Conservation (phyloP, 2,797 vertebrate genomes). For the Lithobates sylvaticus region DNA sequence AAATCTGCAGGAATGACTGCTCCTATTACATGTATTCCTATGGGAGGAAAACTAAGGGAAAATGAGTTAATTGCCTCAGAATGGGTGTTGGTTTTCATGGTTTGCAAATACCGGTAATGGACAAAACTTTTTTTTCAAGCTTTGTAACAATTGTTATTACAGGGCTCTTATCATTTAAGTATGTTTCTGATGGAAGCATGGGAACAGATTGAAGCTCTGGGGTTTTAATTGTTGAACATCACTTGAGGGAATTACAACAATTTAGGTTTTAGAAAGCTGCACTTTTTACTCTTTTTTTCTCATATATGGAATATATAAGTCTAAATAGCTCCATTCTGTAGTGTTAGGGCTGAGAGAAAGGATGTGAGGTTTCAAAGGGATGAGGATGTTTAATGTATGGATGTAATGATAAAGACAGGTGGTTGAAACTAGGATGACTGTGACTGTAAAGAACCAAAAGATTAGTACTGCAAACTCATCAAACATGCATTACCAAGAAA, state of each 20-base stretch:
- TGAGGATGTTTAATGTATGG: no score
- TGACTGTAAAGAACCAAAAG: no score
- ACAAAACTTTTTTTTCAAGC: slow-evolving; percentile 19
- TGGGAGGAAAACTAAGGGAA: slow-evolving; percentile 38
- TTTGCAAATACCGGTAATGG: slow-evolving; percentile 50
- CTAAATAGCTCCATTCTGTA: slow-evolving; percentile 9
- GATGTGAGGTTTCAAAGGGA: not conserved
- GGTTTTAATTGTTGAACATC: slow-evolving; percentile 31
- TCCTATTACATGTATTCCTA: not conserved
- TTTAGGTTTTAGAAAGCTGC: slow-evolving; percentile 35
- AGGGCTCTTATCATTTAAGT: slow-evolving; percentile 45
- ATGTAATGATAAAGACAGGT: not conserved
- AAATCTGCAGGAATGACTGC: not conserved
- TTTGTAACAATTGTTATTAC: slow-evolving; percentile 49
- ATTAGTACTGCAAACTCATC: no score
- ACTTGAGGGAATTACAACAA: slow-evolving; percentile 32
- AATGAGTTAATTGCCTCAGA: slow-evolving; percentile 49
- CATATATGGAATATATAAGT: slow-evolving; percentile 13
- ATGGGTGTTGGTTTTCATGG: slow-evolving; percentile 30
- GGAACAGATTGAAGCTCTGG: not conserved
- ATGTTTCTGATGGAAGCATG: slow-evolving; percentile 41
- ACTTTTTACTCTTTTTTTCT: slow-evolving; percentile 17
- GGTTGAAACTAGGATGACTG: no score
- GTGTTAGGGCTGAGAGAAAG: not conserved
- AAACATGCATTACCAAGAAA: not conserved